A percentile compares a stretch with the other conserved stretches of the same genome.
Evolutionary conservation across 2,797 vertebrate species (phyloP).

Genomic region (Threskiornis aethiopicus): DNA sequence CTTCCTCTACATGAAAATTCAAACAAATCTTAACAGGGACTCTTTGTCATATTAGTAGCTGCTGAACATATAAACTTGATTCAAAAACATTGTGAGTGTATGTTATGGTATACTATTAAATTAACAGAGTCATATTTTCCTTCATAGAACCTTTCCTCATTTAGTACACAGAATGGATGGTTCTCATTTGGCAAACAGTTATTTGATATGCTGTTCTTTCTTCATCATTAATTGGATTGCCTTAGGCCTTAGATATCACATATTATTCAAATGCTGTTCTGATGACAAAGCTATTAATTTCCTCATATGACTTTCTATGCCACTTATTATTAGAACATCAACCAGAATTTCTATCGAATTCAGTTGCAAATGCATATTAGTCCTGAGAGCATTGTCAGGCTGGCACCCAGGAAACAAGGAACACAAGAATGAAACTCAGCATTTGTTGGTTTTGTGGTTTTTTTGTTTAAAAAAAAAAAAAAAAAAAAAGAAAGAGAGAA

Average conservation of each 20-base stretch:
- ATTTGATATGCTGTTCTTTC: background rate
- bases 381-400: background rate
- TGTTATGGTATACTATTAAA: background rate
- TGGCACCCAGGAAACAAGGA: background rate
- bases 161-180: background rate
- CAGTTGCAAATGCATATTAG: background rate
- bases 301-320: background rate
- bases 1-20: background rate
- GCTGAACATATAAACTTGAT: background rate
- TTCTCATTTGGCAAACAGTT: background rate
- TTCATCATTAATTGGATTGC: background rate
- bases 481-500: no score
- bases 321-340: background rate
- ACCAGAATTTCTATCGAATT: background rate
- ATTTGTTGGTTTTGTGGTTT: fast-evolving
- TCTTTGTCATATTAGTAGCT: background rate
- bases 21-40: background rate
- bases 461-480: no score
- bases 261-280: background rate
- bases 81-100: background rate
- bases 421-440: background rate
- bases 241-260: background rate
- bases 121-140: background rate
- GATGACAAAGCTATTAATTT: slow-evolving; percentile 4
- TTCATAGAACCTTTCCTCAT: background rate